phyloP scores from a whole-genome alignment of 2,797 vertebrate species.

The Valencia hispanica region DNA sequence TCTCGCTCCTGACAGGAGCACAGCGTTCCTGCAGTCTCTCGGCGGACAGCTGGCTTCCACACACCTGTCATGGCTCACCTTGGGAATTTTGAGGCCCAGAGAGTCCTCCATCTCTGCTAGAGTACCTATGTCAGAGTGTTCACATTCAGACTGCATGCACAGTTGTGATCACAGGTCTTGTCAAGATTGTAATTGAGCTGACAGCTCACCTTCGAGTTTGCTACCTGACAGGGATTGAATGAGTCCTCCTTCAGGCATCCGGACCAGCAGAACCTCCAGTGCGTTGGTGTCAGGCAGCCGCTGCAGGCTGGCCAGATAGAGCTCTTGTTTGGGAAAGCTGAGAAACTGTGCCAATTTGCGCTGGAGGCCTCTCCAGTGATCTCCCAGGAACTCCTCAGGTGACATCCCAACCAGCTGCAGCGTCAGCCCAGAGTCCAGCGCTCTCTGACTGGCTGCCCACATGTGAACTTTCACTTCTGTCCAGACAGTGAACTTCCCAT shows the following conservation, averaged over 20 bases:
- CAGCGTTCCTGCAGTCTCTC: conserved; percentile 85
- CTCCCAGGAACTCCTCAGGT: conserved; percentile 91
- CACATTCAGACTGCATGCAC: not conserved
- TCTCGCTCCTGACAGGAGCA: conserved; percentile 82
- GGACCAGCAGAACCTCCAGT: conserved; percentile 88
- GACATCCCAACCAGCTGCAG: conserved; percentile 84
- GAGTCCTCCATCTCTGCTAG: conserved; percentile 84
- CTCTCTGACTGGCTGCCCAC: conserved; percentile 83
- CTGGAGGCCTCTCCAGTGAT: conserved; percentile 93
- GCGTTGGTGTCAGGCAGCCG: conserved; percentile 71
- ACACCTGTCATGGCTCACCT: conserved; percentile 84
- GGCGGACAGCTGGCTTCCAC: conserved; percentile 81
- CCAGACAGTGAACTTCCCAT: conserved; percentile 86
- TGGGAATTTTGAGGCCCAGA: conserved; percentile 83
- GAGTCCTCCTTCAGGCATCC: conserved; percentile 71
- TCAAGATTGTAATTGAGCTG: not conserved
- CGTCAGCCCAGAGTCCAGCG: conserved; percentile 85
- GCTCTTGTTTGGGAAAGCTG: conserved; percentile 81
- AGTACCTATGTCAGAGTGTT: conserved; percentile 47
- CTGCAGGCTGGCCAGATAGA: conserved; percentile 94
- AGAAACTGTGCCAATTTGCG: conserved; percentile 84
- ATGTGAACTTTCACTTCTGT: conserved; percentile 84
- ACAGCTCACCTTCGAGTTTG: conserved; percentile 72
- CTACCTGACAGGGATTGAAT: conserved; percentile 74
- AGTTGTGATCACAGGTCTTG: not conserved